phyloP scores from a whole-genome alignment of 2,113 vertebrate genomes.

The Rhea americana region DNA sequence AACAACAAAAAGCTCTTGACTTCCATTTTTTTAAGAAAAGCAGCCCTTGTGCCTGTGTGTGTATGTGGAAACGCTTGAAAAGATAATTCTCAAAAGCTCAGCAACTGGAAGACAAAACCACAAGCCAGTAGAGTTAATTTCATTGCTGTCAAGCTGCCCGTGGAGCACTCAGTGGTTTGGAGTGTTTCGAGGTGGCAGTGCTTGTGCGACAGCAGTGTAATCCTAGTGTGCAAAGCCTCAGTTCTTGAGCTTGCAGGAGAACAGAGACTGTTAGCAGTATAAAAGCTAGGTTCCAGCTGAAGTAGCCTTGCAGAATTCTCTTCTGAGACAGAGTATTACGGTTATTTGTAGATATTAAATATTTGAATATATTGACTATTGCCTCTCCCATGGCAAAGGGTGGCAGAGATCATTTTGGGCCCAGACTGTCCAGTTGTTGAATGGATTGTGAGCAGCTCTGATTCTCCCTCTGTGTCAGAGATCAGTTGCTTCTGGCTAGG shows the following conservation, averaged over 20 bases:
- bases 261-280: neutral
- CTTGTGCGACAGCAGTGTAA: neutral
- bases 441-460: neutral
- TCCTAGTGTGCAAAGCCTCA: neutral
- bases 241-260: neutral
- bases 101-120: rapidly evolving
- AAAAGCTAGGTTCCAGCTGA: neutral
- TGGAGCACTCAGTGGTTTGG: rapidly evolving
- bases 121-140: no score
- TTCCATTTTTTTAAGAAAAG: neutral
- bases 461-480: neutral
- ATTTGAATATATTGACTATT: no score
- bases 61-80: neutral
- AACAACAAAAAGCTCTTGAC: neutral
- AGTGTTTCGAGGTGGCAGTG: neutral
- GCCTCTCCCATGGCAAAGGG: neutral
- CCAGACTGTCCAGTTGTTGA: rapidly evolving
- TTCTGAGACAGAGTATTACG: neutral
- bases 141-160: neutral
- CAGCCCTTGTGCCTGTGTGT: neutral
- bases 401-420: neutral
- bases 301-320: neutral
- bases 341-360: no score
- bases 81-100: neutral
- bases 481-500: rapidly evolving